Evolutionary conservation across 2,797 vertebrate species (phyloP), one percentile per base, ranked within the genome.

Genomic region (Semotilus atromaculatus): DNA sequence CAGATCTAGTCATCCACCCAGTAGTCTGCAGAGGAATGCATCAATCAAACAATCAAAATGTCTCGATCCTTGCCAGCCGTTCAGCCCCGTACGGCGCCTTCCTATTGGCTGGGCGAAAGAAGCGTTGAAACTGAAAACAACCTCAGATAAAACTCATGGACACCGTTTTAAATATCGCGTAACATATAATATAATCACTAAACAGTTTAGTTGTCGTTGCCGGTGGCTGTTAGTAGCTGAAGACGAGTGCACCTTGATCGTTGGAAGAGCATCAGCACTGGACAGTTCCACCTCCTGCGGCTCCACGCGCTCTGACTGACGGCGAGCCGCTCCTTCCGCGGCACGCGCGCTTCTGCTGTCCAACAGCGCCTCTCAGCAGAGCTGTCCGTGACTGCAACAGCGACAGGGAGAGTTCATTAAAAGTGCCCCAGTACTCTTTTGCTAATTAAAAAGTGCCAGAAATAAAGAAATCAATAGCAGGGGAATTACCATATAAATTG

Each of bases 341-440:
- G 36, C 48, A 53, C n/a, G 1, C 31, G 64, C 48, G 73, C 62
- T 64, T 38, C 19, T 48, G n/a, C 76, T 80, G 23, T 40, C 53
- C 67, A 73, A 85, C 76, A 85, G 83, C 83, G 83, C 83, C 83
- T 72, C 76, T 62, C 77, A 45, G 48, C 76, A 85, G 40, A 80
- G 40, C 66, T 64, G 43, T 6, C 38, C 9, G 29, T 31, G 60
- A 55, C 34, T 83, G 73, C 73, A 77, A 43, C 21, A 10, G 34
- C 34, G 3, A 68, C 66, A 38, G 34, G 19, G 23, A 38, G 34
- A 36, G 36, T 67, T 62, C 26, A 7, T 64, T 16, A 7, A 62
- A 62, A 14, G n/a, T 62, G 58, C 5, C 5, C 58, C 2, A 26
- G n/a, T 13, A 60, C 9, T 58, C n/a, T 8, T 18, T 31, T 64